These are phyloP conservation scores for Scalopus aquaticus DNA, from an alignment of 2,113 vertebrate genomes.

Conservation along the genomic window DNA sequence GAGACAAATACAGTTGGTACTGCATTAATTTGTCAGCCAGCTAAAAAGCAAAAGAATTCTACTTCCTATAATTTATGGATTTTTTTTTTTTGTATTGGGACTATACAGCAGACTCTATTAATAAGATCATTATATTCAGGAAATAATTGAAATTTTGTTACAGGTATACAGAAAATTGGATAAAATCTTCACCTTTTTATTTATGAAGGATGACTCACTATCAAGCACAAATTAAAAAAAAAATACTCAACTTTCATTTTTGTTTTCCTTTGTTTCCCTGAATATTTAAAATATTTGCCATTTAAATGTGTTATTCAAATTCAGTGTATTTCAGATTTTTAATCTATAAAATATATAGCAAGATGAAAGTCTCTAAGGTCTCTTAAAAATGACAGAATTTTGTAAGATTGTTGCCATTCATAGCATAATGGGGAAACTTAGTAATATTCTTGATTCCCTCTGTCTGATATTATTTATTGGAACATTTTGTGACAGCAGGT, in stretches of 20 bases:
- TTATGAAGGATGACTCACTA: background rate
- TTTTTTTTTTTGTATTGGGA: background rate
- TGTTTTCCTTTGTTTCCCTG: background rate
- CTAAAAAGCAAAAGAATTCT: background rate
- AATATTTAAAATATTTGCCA: slow-evolving; percentile 30
- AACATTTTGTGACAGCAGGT: background rate
- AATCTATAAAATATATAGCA: background rate
- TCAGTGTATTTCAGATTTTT: slow-evolving; percentile 10
- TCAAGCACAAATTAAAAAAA: background rate
- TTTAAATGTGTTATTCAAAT: background rate
- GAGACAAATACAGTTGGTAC: slow-evolving; percentile 9
- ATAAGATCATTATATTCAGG: background rate
- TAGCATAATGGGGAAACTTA: background rate
- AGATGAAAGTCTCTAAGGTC: background rate
- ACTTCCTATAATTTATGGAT: slow-evolving; percentile 13
- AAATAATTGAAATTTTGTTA: background rate
- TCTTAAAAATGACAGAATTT: background rate
- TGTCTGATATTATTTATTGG: background rate
- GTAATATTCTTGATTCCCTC: background rate
- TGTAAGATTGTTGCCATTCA: background rate
- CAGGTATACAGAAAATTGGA: background rate
- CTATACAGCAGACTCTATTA: background rate
- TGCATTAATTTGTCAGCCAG: background rate
- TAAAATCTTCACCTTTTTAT: background rate
- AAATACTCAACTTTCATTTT: background rate